Conservation (phyloP, 2,797 vertebrate genomes). For the Leuciscus waleckii region DNA sequence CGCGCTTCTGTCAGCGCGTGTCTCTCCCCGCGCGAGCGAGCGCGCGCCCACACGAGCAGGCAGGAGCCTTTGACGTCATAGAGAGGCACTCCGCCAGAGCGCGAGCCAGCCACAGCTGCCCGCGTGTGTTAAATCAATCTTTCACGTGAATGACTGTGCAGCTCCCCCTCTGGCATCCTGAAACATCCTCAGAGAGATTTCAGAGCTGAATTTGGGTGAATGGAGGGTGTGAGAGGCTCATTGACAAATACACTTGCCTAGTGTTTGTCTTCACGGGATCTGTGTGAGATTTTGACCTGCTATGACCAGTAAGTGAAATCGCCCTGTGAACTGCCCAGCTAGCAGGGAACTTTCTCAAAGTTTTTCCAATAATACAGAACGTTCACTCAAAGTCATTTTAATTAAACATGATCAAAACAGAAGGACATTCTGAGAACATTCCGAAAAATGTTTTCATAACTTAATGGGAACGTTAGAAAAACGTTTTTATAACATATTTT, state of each 20-base stretch:
- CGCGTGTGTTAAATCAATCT: slow-evolving; percentile 35
- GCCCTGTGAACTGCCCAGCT: not conserved
- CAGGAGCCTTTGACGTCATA: slow-evolving; percentile 44
- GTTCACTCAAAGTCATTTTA: not conserved
- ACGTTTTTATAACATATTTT: no score
- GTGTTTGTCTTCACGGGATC: not conserved
- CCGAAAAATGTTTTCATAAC: no score
- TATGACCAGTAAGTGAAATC: not conserved
- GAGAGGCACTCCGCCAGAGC: slow-evolving; percentile 20
- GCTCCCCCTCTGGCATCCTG: slow-evolving; percentile 6
- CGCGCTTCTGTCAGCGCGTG: slow-evolving; percentile 45
- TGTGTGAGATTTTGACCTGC: not conserved
- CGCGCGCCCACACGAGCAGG: slow-evolving; percentile 24
- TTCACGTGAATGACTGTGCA: slow-evolving; percentile 40
- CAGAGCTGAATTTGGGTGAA: not conserved
- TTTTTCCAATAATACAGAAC: not conserved
- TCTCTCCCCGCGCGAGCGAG: slow-evolving; percentile 27
- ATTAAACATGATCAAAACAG: not conserved
- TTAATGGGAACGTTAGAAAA: no score
- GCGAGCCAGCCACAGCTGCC: slow-evolving; percentile 14
- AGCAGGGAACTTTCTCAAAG: not conserved
- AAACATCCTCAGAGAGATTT: not conserved
- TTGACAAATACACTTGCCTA: not conserved
- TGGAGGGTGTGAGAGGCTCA: slow-evolving; percentile 2
- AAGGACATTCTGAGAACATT: no score